Conservation (phyloP, 2,797 vertebrate genomes). For the Protonibea diacanthus region DNA sequence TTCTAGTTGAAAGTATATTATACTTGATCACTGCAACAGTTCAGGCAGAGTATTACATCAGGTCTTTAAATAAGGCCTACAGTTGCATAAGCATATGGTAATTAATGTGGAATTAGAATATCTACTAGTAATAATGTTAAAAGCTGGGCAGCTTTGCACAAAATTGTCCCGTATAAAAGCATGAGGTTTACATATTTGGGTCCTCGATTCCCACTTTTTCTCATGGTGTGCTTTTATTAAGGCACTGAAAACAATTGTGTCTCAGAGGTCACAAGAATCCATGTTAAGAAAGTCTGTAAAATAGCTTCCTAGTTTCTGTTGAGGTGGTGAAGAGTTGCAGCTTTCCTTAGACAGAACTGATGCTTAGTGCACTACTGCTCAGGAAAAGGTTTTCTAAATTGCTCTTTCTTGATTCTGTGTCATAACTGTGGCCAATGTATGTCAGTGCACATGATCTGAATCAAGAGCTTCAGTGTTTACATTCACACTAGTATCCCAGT, state of each 20-base stretch:
- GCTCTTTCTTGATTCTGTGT: background rate
- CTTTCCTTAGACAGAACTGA: background rate
- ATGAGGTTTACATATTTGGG: constrained; percentile 2
- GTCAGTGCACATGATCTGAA: no score
- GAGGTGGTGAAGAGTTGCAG: background rate
- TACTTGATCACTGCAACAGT: constrained; percentile 15
- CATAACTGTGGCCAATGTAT: background rate
- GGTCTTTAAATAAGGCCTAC: background rate
- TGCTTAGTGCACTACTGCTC: background rate
- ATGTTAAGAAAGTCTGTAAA: background rate
- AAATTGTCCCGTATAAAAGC: background rate
- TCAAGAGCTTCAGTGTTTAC: background rate
- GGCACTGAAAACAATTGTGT: background rate
- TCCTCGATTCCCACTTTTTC: background rate
- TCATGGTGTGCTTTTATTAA: background rate
- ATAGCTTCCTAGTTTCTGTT: background rate
- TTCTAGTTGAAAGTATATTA: background rate
- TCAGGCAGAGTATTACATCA: constrained; percentile 7
- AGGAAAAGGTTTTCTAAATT: background rate
- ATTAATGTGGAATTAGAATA: constrained; percentile 12
- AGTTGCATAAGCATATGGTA: background rate
- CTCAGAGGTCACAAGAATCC: constrained; percentile 1
- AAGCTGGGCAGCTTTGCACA: background rate
- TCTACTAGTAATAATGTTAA: constrained; percentile 17
- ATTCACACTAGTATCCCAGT: background rate